Percentiles rank a stretch among this genome's conserved stretches.
phyloP scores from a whole-genome alignment of 2,797 vertebrate species.

The Cyclura pinguis region DNA sequence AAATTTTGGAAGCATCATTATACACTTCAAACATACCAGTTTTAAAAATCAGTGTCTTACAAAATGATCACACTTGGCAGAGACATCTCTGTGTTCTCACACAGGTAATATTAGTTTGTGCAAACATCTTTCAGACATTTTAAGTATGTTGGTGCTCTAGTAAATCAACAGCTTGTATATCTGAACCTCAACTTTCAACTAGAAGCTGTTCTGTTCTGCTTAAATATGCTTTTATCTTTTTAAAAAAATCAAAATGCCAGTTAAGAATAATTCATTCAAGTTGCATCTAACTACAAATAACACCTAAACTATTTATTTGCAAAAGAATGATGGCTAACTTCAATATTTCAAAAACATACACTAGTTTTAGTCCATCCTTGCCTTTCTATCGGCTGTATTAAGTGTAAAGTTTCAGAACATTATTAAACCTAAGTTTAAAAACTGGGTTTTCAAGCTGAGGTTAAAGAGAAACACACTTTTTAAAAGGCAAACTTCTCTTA shows the following conservation, averaged over 20 bases:
- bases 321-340: conserved; percentile 67
- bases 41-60: conserved; percentile 59
- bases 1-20: conserved; percentile 73
- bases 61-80: conserved; percentile 33
- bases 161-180: conserved; percentile 20
- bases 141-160: conserved; percentile 33
- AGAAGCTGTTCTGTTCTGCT: conserved; percentile 37
- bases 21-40: conserved; percentile 61
- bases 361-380: conserved; percentile 58
- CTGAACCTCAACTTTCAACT: conserved; percentile 12
- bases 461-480: conserved; percentile 40
- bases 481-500: conserved; percentile 54
- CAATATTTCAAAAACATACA: conserved; percentile 59
- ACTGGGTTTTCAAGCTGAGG: conserved; percentile 36
- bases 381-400: conserved; percentile 59
- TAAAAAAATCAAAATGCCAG: not conserved
- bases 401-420: conserved; percentile 74
- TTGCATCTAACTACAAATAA: conserved; percentile 36
- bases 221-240: conserved; percentile 45
- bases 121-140: conserved; percentile 48
- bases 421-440: conserved; percentile 47
- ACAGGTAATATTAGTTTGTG: conserved; percentile 39
- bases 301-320: conserved; percentile 30
- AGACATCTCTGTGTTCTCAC: conserved; percentile 38
- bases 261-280: conserved; percentile 17